phyloP scores from a whole-genome alignment of 35 echinoderm and acorn worm species.

The Diadema setosum region DNA sequence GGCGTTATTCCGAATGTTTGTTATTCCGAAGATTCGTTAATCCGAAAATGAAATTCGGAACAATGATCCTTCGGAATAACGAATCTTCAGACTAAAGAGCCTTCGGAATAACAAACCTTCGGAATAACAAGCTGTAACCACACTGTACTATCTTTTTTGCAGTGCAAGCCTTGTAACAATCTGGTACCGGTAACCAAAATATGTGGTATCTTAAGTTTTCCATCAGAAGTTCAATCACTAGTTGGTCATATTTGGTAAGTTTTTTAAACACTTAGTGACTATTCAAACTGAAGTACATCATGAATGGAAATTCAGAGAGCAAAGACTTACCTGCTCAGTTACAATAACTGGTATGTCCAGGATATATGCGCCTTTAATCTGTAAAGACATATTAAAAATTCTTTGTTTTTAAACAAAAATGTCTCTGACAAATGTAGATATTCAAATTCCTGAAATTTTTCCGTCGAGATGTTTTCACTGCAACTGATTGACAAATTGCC shows the following conservation, averaged over 20 bases:
- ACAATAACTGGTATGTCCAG: slow-evolving; percentile 81
- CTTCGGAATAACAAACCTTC: no score
- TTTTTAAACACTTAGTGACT: background rate
- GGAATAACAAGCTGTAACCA: no score
- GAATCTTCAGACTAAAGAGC: no score
- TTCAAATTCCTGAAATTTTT: no score
- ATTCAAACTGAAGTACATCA: background rate
- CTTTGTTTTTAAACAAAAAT: background rate
- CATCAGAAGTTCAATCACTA: background rate
- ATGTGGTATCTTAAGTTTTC: background rate
- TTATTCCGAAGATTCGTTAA: no score
- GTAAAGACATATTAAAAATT: slow-evolving; percentile 1
- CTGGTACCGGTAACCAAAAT: background rate
- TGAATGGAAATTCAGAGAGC: background rate
- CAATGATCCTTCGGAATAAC: no score
- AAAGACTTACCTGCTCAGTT: slow-evolving; percentile 83
- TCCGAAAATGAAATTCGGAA: no score
- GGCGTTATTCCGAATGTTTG: no score
- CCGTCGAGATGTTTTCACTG: background rate
- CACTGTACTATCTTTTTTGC: no score
- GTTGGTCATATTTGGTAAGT: background rate
- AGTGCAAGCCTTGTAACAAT: background rate
- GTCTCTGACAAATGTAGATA: background rate
- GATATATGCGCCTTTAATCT: slow-evolving; percentile 72
- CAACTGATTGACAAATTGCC: background rate